Evolutionary conservation across 2,113 vertebrate genomes (phyloP).

Genomic region (Petaurus breviceps): DNA sequence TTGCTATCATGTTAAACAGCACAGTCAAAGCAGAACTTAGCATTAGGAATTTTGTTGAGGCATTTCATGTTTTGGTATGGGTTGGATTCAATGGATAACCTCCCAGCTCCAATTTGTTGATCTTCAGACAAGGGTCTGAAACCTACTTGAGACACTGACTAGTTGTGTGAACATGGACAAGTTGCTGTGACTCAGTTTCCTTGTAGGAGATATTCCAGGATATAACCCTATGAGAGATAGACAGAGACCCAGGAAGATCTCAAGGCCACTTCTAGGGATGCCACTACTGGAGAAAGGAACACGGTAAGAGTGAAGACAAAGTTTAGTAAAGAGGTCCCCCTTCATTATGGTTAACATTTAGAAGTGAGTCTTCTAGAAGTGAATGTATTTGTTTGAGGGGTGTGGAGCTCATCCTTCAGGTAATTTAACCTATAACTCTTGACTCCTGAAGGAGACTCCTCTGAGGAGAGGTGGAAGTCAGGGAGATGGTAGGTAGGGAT

Average conservation of each 20-base stretch:
- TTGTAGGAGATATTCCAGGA: background rate
- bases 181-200: background rate
- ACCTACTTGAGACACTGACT: background rate
- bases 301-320: background rate
- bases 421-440: background rate
- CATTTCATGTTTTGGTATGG: background rate
- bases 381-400: background rate
- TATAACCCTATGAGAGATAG: background rate
- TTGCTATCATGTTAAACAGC: background rate
- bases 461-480: background rate
- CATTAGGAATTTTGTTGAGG: background rate
- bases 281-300: background rate
- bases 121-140: background rate
- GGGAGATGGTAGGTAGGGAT: background rate
- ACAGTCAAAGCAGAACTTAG: background rate
- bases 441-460: too few species aligned
- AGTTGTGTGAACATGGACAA: background rate
- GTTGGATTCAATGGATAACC: background rate
- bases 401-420: background rate
- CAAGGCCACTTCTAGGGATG: background rate
- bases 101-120: background rate
- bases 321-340: background rate
- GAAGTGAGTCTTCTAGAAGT: background rate
- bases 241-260: background rate
- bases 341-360: background rate